These are phyloP conservation scores for Typhlomys cinereus DNA, from an alignment of 2,113 vertebrate genomes.

Conservation along the genomic window DNA sequence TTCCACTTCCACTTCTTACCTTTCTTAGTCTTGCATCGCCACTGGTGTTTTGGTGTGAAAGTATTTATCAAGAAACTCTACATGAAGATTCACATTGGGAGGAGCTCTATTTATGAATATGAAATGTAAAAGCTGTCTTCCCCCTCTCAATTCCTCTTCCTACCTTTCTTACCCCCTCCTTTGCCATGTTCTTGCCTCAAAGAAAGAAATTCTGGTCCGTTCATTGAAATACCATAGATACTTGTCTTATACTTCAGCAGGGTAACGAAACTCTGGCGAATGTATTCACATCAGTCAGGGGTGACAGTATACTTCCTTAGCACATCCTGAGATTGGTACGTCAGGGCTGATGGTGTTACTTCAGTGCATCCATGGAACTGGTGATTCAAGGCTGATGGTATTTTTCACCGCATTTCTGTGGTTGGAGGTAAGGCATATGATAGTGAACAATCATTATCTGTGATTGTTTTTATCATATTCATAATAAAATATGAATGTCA, in stretches of 20 bases:
- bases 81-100: background rate
- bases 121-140: background rate
- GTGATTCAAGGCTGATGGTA: too few relatives aligned
- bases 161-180: background rate
- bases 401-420: too few relatives aligned
- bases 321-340: too few relatives aligned
- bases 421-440: background rate
- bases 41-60: background rate
- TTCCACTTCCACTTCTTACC: background rate
- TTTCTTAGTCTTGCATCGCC: background rate
- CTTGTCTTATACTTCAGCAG: background rate
- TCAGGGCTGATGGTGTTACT: too few relatives aligned
- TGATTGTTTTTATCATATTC: background rate
- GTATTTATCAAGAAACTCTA: background rate
- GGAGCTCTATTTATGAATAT: background rate
- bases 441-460: background rate
- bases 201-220: background rate
- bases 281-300: too few relatives aligned
- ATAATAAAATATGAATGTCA: background rate
- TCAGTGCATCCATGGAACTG: too few relatives aligned
- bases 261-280: background rate
- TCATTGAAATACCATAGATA: background rate
- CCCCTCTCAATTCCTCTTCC: too few relatives aligned
- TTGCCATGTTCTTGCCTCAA: too few relatives aligned
- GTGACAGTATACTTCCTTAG: too few relatives aligned